Conservation (phyloP, 1,140 invertebrate species). For the Globodera rostochiensis region DNA sequence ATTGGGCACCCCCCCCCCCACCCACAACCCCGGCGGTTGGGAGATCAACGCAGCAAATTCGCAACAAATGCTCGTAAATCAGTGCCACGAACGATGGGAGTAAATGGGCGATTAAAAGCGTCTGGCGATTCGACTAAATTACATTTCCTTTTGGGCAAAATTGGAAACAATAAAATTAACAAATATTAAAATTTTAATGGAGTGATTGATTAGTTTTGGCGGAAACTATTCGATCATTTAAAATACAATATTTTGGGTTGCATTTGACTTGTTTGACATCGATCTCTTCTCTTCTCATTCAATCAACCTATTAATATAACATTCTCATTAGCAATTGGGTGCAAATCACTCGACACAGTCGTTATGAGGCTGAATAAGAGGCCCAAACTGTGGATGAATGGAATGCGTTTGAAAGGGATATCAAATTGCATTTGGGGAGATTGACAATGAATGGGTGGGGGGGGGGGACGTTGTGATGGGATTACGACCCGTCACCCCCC, state of each 20-base stretch:
- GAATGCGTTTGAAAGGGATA: not conserved
- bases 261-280: not conserved
- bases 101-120: not conserved
- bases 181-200: too few species aligned
- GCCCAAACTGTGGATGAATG: not conserved
- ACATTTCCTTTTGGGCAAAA: too few species aligned
- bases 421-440: not conserved
- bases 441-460: not conserved
- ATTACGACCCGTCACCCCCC: not conserved
- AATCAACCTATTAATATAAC: too few species aligned
- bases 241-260: not conserved
- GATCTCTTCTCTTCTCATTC: not conserved
- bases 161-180: too few species aligned
- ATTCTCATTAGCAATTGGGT: not conserved
- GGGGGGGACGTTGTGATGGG: not conserved
- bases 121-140: not conserved
- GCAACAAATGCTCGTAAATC: conserved; percentile 2
- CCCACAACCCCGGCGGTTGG: too few species aligned
- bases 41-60: not conserved
- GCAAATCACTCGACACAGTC: not conserved
- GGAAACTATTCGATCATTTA: too few species aligned
- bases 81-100: not conserved
- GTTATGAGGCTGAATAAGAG: not conserved
- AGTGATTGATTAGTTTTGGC: too few species aligned
- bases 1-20: too few species aligned